Conservation (phyloP, 2,113 vertebrate species). For the Ursus arctos region DNA sequence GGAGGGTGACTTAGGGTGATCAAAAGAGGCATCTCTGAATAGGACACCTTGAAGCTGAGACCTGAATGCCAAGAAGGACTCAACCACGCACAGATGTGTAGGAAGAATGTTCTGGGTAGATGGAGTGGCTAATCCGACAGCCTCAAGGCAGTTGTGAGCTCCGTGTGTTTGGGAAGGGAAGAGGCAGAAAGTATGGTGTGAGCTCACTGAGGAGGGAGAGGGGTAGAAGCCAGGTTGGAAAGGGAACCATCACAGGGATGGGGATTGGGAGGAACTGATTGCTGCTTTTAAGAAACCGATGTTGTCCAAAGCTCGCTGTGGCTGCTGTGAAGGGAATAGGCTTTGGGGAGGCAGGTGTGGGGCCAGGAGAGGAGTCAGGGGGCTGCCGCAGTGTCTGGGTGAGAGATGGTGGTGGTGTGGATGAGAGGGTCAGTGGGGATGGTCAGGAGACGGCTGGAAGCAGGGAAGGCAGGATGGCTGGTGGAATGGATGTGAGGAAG, state of each 20-base stretch:
- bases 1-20: background rate
- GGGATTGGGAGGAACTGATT: background rate
- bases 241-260: background rate
- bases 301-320: background rate
- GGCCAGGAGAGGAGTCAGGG: background rate
- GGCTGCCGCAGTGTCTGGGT: background rate
- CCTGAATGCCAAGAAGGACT: background rate
- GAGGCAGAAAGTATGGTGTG: background rate
- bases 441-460: background rate
- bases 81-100: fast-evolving
- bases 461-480: background rate
- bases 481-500: background rate
- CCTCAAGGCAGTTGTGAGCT: background rate
- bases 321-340: background rate
- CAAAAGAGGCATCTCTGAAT: background rate
- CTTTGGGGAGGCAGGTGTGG: background rate
- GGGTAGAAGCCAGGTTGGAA: no score
- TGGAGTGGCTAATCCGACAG: background rate
- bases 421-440: background rate
- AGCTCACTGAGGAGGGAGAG: no score
- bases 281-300: background rate
- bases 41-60: background rate
- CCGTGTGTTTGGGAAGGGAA: background rate
- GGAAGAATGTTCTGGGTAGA: background rate
- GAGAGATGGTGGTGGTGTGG: fast-evolving